Evolutionary conservation across 2,797 vertebrate genomes (phyloP), one percentile per base, ranked within the genome.

Genomic region (Phoebastria nigripes): DNA sequence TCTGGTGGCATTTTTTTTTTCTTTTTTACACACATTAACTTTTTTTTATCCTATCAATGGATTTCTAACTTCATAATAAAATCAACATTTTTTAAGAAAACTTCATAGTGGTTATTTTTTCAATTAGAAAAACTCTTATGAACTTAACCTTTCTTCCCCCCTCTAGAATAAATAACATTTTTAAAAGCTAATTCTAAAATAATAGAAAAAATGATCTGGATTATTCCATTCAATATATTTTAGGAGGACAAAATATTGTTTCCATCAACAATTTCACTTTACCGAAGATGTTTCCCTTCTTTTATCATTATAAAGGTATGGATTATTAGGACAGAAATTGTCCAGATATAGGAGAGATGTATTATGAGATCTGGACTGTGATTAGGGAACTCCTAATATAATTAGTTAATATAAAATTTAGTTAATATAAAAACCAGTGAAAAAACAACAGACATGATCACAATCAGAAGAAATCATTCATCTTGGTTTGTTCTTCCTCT

Each of bases 141-240:
- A 46, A 25, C 4, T 6, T 21, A 28, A 29, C 2, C 1, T 8
- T 35, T 35, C 46, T 61, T 46, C 15, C 2, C 0, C 4, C 6
- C 1, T 5, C 9, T 58, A 46, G 6, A 79, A 79, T 18, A 58
- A 74, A 52, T 66, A 51, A n/a, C 0, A 66, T 46, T 91, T 73
- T 76, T 37, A 41, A 54, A 41, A 2, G 3, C 3, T 9, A 51
- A 15, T 31, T 91, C 26, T 82, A 20, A 82, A 80, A 86, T 37
- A 63, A 24, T 25, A 49, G 8, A 20, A 78, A 61, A 73, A 58
- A 70, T 4, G 0, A 4, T n/a, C 42, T 71, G 5, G 17, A 4
- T 76, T 70, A 51, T n/a, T 4, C 4, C 15, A 42, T 59, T 59
- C 33, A 59, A 22, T 19, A 12, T 49, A 51, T 90, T 71, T 88